Conservation (phyloP, 1,140 invertebrate genomes). For the Nebria ingens region DNA sequence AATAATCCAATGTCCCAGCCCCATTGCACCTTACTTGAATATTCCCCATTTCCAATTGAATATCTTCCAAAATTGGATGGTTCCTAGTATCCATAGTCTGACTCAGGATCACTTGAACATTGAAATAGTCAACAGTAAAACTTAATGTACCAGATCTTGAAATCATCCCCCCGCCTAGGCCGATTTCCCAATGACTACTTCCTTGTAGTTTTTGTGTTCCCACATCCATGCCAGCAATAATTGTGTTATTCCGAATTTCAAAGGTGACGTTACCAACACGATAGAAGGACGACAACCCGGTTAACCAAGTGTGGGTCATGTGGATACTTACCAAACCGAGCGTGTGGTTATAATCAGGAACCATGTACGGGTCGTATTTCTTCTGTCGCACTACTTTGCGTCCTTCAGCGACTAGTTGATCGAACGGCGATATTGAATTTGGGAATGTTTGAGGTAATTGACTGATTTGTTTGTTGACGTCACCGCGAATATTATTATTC, state of each 20-base stretch:
- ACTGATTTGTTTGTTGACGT: constrained; percentile 42
- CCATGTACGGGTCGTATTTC: constrained; percentile 60
- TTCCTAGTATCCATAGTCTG: constrained; percentile 68
- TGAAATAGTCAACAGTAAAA: constrained; percentile 67
- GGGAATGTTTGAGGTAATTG: constrained; percentile 62
- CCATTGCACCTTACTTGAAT: constrained; percentile 67
- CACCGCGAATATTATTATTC: constrained; percentile 49
- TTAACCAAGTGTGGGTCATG: constrained; percentile 64
- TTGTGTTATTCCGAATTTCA: constrained; percentile 57
- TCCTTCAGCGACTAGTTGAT: constrained; percentile 64
- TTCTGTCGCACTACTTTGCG: constrained; percentile 57
- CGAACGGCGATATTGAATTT: constrained; percentile 74
- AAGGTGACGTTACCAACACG: constrained; percentile 66
- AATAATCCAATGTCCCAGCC: constrained; percentile 68
- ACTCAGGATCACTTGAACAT: constrained; percentile 50
- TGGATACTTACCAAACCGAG: constrained; percentile 55
- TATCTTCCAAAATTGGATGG: constrained; percentile 53
- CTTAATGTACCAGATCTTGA: constrained; percentile 57
- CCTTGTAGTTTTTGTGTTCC: constrained; percentile 69
- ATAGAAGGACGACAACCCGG: constrained; percentile 67
- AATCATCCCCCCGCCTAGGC: constrained; percentile 51
- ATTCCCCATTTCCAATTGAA: constrained; percentile 71
- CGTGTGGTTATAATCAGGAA: constrained; percentile 58
- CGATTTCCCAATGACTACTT: constrained; percentile 64
- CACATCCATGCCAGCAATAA: constrained; percentile 54